Evolutionary conservation across 2,888 invertebrate species (phyloP).

Genomic region (Eilema griseolum): DNA sequence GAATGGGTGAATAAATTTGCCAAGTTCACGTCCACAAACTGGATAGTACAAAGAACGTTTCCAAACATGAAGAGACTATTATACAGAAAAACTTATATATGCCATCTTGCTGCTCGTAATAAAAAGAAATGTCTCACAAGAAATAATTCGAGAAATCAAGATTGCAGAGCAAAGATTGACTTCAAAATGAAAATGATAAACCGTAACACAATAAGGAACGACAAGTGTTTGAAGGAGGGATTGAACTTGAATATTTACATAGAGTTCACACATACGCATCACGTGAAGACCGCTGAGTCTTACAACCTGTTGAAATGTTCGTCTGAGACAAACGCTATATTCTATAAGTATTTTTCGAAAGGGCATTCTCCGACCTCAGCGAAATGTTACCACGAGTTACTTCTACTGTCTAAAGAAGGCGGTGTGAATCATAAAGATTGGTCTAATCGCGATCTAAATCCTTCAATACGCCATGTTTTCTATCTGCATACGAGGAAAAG

Average conservation of each 20-base stretch:
- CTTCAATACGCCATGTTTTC: slow-evolving; percentile 17
- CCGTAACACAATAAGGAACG: slow-evolving; percentile 56
- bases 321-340: background rate
- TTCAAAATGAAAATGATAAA: slow-evolving; percentile 57
- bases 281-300: slow-evolving; percentile 37
- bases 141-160: slow-evolving; percentile 35
- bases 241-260: slow-evolving; percentile 51
- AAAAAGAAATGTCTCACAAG: slow-evolving; percentile 32
- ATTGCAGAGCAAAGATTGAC: slow-evolving; percentile 58
- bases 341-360: background rate
- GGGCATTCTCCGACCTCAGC: slow-evolving; percentile 32
- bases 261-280: slow-evolving; percentile 58
- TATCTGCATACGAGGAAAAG: slow-evolving; percentile 21
- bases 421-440: slow-evolving; percentile 17
- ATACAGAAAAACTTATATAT: slow-evolving; percentile 55
- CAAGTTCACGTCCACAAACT: slow-evolving; percentile 53
- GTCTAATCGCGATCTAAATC: slow-evolving; percentile 32
- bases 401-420: slow-evolving; percentile 20
- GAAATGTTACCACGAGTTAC: slow-evolving; percentile 44
- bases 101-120: slow-evolving; percentile 53
- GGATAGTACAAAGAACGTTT: slow-evolving; percentile 52
- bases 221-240: slow-evolving; percentile 49
- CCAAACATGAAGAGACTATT: slow-evolving; percentile 51
- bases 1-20: slow-evolving; percentile 60
- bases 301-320: slow-evolving; percentile 18